Percentiles rank a stretch among this genome's conserved stretches.
phyloP scores from a whole-genome alignment of 2,797 vertebrate genomes.

The Eremophila alpestris region DNA sequence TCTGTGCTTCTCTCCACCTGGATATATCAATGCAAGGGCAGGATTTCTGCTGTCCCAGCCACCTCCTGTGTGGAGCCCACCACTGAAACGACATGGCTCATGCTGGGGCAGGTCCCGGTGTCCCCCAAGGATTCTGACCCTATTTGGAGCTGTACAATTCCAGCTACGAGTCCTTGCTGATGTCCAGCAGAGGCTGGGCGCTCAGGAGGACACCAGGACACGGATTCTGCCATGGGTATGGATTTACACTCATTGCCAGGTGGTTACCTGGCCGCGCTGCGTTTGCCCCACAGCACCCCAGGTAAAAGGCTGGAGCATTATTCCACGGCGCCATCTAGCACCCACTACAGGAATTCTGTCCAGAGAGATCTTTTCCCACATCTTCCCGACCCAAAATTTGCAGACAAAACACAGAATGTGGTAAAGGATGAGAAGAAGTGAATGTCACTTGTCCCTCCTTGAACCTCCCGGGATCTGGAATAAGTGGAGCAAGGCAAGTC shows the following conservation, averaged over 20 bases:
- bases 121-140: rapidly evolving
- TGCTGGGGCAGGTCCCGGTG: background rate
- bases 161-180: background rate
- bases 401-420: background rate
- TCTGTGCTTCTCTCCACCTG: background rate
- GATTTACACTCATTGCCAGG: background rate
- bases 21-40: background rate
- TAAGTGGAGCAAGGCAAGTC: background rate
- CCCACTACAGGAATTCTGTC: background rate
- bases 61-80: background rate
- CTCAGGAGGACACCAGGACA: background rate
- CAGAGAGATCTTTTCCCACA: background rate
- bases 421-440: background rate
- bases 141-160: rapidly evolving
- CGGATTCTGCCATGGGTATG: rapidly evolving
- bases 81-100: rapidly evolving
- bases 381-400: background rate
- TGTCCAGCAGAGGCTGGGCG: background rate
- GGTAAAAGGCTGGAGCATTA: background rate
- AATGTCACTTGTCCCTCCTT: background rate
- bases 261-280: background rate
- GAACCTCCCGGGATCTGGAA: background rate
- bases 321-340: slow-evolving; percentile 57
- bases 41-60: background rate
- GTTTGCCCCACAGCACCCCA: background rate